A percentile compares a stretch with the other conserved stretches of the same genome.
Evolutionary conservation across 1,140 invertebrate species (phyloP).

Genomic region (Antheraea mylitta): DNA sequence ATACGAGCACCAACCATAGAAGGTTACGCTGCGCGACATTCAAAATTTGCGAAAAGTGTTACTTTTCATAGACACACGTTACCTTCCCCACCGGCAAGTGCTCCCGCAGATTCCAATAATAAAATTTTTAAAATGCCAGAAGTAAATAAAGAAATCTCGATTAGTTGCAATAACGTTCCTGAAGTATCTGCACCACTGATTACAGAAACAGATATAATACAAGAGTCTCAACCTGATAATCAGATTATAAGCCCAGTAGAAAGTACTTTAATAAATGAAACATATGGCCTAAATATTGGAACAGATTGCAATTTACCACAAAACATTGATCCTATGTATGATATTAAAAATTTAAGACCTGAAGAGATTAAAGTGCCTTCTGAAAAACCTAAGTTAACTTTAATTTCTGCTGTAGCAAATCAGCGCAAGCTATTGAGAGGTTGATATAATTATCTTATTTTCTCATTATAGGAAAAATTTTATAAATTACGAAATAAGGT

Average conservation of each 20-base stretch:
- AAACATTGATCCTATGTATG: slow-evolving; percentile 50
- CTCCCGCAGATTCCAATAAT: slow-evolving; percentile 49
- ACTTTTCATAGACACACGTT: slow-evolving; percentile 92
- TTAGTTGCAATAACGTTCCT: slow-evolving; percentile 14
- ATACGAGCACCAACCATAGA: slow-evolving; percentile 90
- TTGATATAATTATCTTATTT: slow-evolving; percentile 21
- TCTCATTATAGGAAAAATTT: neutral
- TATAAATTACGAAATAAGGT: slow-evolving; percentile 7
- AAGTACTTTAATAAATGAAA: slow-evolving; percentile 31
- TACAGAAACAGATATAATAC: slow-evolving; percentile 18
- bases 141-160: slow-evolving; percentile 20
- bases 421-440: slow-evolving; percentile 74
- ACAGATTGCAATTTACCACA: slow-evolving; percentile 47
- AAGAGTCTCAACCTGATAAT: slow-evolving; percentile 26
- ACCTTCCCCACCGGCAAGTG: slow-evolving; percentile 85
- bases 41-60: slow-evolving; percentile 92
- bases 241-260: slow-evolving; percentile 37
- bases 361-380: slow-evolving; percentile 74
- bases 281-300: slow-evolving; percentile 40
- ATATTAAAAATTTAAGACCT: slow-evolving; percentile 60
- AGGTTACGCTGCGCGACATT: slow-evolving; percentile 91
- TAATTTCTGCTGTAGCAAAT: slow-evolving; percentile 73
- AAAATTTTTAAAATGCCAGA: slow-evolving; percentile 59
- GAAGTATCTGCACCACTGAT: slow-evolving; percentile 32
- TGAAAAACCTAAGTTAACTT: slow-evolving; percentile 70